These are phyloP conservation scores for Cecropterus lyciades DNA, from an alignment of 1,140 invertebrate species.

Conservation along the genomic window DNA sequence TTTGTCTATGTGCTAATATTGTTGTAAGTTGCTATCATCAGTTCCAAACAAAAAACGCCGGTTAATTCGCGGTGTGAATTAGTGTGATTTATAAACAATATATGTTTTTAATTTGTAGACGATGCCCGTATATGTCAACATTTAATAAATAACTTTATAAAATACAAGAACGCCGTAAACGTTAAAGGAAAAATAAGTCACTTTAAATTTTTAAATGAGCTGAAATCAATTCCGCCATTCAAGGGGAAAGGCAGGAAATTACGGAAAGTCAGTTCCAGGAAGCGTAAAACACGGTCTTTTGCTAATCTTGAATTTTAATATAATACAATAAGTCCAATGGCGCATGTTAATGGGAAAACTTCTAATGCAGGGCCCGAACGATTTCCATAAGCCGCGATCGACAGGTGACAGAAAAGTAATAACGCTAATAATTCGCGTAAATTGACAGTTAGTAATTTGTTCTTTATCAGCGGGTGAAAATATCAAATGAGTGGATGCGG, in stretches of 20 bases:
- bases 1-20: too few species aligned
- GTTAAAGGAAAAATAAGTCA: neutral
- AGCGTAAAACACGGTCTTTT: conserved; percentile 61
- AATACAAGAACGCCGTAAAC: too few species aligned
- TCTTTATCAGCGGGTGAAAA: conserved; percentile 74
- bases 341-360: conserved; percentile 75
- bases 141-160: too few species aligned
- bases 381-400: conserved; percentile 76
- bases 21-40: too few species aligned
- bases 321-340: conserved; percentile 59
- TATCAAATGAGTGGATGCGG: conserved; percentile 82
- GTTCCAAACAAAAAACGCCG: too few species aligned
- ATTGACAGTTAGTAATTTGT: conserved; percentile 82
- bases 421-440: conserved; percentile 68
- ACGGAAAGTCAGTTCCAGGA: conserved; percentile 52
- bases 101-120: too few species aligned
- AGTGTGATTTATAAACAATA: too few species aligned
- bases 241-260: conserved; percentile 42
- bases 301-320: conserved; percentile 68
- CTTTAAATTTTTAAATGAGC: neutral
- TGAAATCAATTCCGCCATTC: conserved; percentile 10
- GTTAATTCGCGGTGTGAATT: too few species aligned
- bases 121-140: too few species aligned
- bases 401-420: conserved; percentile 82
- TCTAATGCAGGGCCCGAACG: conserved; percentile 61